A percentile compares a stretch with the other conserved stretches of the same genome.
Conservation (phyloP, 1,140 invertebrate genomes). For the Lordiphosa clarofinis region DNA sequence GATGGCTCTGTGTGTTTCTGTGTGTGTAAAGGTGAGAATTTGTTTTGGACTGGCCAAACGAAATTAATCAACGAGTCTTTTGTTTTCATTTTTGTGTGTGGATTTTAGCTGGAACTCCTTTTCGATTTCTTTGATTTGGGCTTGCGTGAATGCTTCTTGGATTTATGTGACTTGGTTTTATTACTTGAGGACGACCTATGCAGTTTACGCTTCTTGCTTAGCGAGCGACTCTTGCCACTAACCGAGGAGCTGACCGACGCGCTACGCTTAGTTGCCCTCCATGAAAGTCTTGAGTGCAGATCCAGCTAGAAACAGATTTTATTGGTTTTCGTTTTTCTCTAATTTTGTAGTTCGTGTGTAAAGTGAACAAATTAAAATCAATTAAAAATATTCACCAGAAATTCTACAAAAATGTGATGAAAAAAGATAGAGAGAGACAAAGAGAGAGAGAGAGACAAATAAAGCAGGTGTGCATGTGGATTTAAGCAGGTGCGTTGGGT, state of each 20-base stretch:
- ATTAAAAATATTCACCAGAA: constrained; percentile 10
- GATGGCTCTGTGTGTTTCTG: not conserved
- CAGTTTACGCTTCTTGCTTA: constrained; percentile 49
- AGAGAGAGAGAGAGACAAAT: constrained; percentile 1
- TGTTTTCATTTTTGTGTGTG: constrained; percentile 2
- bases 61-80: not conserved
- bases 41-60: no score
- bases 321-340: constrained; percentile 19
- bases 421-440: constrained; percentile 4
- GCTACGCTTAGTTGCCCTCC: constrained; percentile 71
- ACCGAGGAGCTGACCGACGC: constrained; percentile 38
- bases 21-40: not conserved
- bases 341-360: constrained; percentile 14
- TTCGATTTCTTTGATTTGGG: constrained; percentile 51
- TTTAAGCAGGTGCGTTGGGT: no score
- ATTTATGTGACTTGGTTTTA: constrained; percentile 57
- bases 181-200: constrained; percentile 39
- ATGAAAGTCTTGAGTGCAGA: constrained; percentile 57
- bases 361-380: constrained; percentile 26
- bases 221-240: constrained; percentile 44
- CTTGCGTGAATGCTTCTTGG: constrained; percentile 62
- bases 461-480: constrained; percentile 2
- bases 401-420: constrained; percentile 44
- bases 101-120: constrained; percentile 19
- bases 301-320: constrained; percentile 76